phyloP scores from a whole-genome alignment of 2,888 invertebrate species.

The Lucinisca nassula region DNA sequence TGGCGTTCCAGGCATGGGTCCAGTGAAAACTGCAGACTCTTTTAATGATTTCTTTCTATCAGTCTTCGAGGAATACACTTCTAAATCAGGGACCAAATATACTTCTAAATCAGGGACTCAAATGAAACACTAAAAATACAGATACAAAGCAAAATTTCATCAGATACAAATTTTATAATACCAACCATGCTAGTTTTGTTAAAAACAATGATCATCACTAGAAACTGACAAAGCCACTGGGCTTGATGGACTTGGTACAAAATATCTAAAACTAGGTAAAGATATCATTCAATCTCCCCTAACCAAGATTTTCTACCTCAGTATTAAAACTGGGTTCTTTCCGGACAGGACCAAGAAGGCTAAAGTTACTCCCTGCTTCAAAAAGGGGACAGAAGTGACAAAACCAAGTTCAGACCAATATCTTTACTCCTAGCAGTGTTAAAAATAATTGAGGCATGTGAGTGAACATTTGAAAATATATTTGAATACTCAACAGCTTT shows the following conservation, averaged over 20 bases:
- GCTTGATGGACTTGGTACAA: background rate
- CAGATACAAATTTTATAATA: background rate
- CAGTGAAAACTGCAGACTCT: background rate
- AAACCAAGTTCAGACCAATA: background rate
- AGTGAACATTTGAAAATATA: background rate
- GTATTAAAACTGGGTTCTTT: background rate
- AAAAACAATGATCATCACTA: background rate
- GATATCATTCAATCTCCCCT: background rate
- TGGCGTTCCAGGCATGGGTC: background rate
- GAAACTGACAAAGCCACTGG: background rate
- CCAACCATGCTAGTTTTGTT: background rate
- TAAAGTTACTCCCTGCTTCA: too few species aligned
- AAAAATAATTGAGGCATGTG: background rate
- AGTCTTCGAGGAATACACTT: background rate
- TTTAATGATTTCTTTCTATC: background rate
- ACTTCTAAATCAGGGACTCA: background rate
- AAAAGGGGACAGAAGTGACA: background rate
- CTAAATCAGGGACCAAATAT: background rate
- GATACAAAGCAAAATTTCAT: background rate
- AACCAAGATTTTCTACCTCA: background rate
- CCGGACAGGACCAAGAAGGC: background rate
- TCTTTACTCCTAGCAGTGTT: background rate
- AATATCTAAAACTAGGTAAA: too few species aligned
- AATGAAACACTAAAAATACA: background rate
- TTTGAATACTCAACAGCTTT: too few species aligned